Evolutionary conservation across 1,140 invertebrate species (phyloP).

Genomic region (Watersipora subatra): DNA sequence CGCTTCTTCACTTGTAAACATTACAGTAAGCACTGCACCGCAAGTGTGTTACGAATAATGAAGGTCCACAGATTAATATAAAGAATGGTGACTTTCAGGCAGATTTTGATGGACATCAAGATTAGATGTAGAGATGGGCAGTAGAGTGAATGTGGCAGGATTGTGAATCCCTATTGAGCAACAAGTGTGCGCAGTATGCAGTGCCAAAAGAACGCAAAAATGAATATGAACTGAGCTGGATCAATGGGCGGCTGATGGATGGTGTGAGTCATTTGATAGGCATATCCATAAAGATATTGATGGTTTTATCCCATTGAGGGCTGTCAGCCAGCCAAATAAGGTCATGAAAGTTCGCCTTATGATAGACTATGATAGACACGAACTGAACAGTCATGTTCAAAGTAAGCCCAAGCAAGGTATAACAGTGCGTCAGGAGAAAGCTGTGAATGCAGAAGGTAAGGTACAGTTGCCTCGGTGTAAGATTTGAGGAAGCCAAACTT

Average conservation of each 20-base stretch:
- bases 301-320: not conserved
- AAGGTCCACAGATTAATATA: too few species aligned
- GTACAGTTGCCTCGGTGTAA: not conserved
- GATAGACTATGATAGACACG: not conserved
- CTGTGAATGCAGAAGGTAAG: not conserved
- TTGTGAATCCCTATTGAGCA: constrained; percentile 29
- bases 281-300: not conserved
- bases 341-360: not conserved
- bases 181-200: constrained; percentile 8
- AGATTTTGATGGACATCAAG: too few species aligned
- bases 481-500: not conserved
- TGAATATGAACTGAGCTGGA: constrained; percentile 2
- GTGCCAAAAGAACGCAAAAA: not conserved
- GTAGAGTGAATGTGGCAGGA: not conserved
- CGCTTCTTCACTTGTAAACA: too few species aligned
- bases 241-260: constrained; percentile 8
- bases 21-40: too few species aligned
- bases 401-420: not conserved
- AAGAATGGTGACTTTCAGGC: too few species aligned
- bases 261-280: not conserved
- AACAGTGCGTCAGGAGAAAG: not conserved
- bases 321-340: not conserved
- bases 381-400: not conserved
- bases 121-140: not conserved
- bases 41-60: too few species aligned